phyloP scores from a whole-genome alignment of 2,888 invertebrate genomes.

The Lithodes maja region DNA sequence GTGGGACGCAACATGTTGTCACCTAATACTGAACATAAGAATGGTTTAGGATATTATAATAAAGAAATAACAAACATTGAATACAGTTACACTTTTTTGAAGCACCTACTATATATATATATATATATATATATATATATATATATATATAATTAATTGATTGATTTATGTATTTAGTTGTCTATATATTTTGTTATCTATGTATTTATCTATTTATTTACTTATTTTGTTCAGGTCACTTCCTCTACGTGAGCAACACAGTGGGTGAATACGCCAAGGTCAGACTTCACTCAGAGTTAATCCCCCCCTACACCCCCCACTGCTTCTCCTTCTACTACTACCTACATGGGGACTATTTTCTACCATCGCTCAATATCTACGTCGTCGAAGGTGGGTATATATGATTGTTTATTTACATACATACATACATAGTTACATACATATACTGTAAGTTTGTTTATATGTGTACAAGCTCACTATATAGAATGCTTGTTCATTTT shows the following conservation, averaged over 20 bases:
- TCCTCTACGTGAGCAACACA: slow-evolving; percentile 34
- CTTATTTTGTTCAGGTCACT: slow-evolving; percentile 39
- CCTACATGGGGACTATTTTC: slow-evolving; percentile 51
- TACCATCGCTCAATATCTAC: slow-evolving; percentile 43
- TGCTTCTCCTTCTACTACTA: slow-evolving; percentile 62
- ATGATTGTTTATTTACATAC: not conserved
- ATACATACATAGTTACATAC: not conserved
- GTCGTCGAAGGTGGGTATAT: slow-evolving; percentile 39
- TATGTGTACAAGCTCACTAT: not conserved
- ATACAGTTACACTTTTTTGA: no score
- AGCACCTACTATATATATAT: no score
- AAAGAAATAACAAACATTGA: no score
- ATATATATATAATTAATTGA: no score
- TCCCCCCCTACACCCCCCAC: slow-evolving; percentile 1
- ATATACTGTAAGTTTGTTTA: not conserved
- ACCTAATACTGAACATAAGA: no score
- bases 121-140: no score
- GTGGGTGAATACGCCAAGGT: not conserved
- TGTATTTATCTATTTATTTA: no score
- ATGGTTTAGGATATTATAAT: no score
- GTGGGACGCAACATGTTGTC: no score
- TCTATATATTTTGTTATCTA: no score
- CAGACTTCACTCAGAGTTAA: slow-evolving; percentile 22
- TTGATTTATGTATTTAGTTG: no score
- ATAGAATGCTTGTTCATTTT: no score